Evolutionary conservation across 2,113 vertebrate genomes (phyloP).

Genomic region (Pandion haliaetus): DNA sequence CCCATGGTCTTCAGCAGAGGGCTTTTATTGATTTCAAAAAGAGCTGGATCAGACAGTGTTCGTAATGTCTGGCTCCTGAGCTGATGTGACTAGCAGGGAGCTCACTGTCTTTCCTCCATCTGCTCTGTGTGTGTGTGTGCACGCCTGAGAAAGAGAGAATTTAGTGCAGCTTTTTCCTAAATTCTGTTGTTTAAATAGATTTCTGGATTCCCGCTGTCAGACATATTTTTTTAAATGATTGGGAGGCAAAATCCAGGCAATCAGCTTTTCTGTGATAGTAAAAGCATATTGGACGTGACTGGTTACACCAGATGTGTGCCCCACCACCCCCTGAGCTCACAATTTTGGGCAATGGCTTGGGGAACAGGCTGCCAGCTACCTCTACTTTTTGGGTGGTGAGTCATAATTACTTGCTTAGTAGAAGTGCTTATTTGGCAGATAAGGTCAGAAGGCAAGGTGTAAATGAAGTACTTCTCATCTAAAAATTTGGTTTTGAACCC

Average conservation of each 20-base stretch:
- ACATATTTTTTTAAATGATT: not conserved
- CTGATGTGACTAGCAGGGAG: constrained; percentile 22
- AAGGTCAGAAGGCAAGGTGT: not conserved
- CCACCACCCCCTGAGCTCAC: not conserved
- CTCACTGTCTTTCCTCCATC: not conserved
- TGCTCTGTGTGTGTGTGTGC: not conserved
- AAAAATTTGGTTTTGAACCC: not conserved
- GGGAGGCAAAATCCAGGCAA: not conserved
- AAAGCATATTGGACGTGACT: not conserved
- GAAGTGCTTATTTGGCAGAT: not conserved
- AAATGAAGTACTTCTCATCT: not conserved
- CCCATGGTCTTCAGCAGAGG: not conserved
- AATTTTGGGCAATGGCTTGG: not conserved
- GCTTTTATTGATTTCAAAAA: constrained; percentile 13
- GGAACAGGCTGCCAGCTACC: not conserved
- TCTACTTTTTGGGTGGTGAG: not conserved
- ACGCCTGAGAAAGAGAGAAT: not conserved
- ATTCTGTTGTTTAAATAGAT: not conserved
- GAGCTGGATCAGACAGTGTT: not conserved
- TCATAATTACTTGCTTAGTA: not conserved
- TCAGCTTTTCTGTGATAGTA: not conserved
- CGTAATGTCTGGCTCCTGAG: not conserved
- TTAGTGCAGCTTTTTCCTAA: not conserved
- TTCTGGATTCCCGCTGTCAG: not conserved
- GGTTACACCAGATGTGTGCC: not conserved